phyloP scores from a whole-genome alignment of 2,888 invertebrate genomes.

The Eupithecia pulchellata region DNA sequence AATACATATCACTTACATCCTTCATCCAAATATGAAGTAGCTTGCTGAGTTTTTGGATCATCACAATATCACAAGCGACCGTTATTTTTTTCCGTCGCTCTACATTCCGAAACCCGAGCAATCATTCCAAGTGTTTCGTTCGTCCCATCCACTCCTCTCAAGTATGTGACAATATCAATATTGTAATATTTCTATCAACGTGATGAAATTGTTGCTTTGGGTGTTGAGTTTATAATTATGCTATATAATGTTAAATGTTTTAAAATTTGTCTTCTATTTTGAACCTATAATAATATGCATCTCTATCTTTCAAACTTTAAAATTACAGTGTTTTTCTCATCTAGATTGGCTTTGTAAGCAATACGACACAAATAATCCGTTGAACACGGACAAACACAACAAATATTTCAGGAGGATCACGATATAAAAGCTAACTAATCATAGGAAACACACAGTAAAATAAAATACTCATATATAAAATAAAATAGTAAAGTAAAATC shows the following conservation, averaged over 20 bases:
- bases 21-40: background rate
- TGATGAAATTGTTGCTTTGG: conserved; percentile 32
- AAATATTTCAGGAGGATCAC: background rate
- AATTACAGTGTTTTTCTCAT: background rate
- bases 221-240: conserved; percentile 36
- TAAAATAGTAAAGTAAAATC: too few relatives aligned
- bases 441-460: background rate
- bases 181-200: conserved; percentile 22
- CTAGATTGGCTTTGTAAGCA: background rate
- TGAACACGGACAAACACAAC: background rate
- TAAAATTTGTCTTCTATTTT: background rate
- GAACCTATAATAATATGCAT: background rate
- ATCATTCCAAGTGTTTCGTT: conserved; percentile 33
- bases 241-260: background rate
- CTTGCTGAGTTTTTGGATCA: too few relatives aligned
- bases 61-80: conserved; percentile 18
- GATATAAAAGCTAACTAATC: background rate
- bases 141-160: conserved; percentile 19
- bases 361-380: background rate
- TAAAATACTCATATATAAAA: too few relatives aligned
- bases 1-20: background rate
- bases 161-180: conserved; percentile 37
- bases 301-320: background rate
- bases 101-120: conserved; percentile 25
- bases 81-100: conserved; percentile 18